Evolutionary conservation across 92 coral and sea anemone genomes (phyloP).

Genomic region (Scolanthus callimorphus): DNA sequence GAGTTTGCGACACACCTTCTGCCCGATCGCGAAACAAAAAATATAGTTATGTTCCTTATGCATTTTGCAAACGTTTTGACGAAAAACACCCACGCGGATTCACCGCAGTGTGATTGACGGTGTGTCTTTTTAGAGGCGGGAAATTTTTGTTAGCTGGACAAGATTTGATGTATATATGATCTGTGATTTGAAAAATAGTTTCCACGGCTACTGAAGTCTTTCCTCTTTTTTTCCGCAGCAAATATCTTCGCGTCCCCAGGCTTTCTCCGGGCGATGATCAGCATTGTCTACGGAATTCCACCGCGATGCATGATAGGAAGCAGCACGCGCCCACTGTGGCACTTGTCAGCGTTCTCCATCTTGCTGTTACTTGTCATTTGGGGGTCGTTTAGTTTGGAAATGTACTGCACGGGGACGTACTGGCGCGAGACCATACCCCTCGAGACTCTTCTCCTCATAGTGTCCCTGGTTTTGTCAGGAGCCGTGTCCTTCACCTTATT

Average conservation of each 20-base stretch:
- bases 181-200: no score
- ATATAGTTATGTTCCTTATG: no score
- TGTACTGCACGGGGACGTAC: background rate
- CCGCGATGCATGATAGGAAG: background rate
- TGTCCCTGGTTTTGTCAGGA: background rate
- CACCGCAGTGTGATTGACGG: no score
- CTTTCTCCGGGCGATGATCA: background rate
- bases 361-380: background rate
- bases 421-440: background rate
- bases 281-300: background rate
- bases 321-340: background rate
- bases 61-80: no score
- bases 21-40: no score
- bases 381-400: background rate
- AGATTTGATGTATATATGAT: no score
- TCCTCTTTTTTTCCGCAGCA: background rate
- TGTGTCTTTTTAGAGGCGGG: no score
- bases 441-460: background rate
- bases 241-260: background rate
- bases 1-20: no score
- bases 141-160: no score
- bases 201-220: no score
- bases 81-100: no score
- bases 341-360: slow-evolving; percentile 1
- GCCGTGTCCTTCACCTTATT: background rate